phyloP scores from a whole-genome alignment of 1,140 invertebrate species.

The Anastatus disparis region DNA sequence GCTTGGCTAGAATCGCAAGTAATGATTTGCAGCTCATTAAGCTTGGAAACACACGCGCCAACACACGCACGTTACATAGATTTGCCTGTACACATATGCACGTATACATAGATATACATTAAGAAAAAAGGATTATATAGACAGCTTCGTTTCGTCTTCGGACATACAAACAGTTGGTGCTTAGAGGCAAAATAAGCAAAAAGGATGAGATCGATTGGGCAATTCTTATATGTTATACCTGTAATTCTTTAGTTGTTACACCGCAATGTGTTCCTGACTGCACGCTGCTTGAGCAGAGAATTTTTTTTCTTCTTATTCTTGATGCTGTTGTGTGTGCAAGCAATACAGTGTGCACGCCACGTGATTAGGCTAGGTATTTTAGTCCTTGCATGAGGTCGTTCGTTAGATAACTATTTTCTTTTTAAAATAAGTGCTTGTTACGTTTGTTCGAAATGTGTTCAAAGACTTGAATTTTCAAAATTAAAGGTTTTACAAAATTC shows the following conservation, averaged over 20 bases:
- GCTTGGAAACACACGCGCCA: not conserved
- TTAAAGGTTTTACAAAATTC: too few relatives aligned
- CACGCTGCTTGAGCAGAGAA: not conserved
- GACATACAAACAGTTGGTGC: not conserved
- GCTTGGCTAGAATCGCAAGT: not conserved
- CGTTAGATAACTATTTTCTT: conserved; percentile 10
- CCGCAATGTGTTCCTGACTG: not conserved
- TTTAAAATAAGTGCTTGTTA: too few relatives aligned
- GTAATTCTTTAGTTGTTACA: not conserved
- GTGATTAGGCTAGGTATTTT: not conserved
- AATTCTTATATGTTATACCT: conserved; percentile 10
- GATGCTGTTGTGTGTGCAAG: too few relatives aligned
- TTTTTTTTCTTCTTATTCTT: too few relatives aligned
- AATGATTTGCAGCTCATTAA: conserved; percentile 25
- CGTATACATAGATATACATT: too few relatives aligned
- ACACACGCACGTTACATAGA: too few relatives aligned
- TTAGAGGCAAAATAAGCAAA: too few relatives aligned
- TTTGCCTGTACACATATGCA: too few relatives aligned
- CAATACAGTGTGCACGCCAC: too few relatives aligned
- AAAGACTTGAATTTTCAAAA: too few relatives aligned
- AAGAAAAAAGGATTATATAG: too few relatives aligned
- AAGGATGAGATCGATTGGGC: conserved; percentile 19
- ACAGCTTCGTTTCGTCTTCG: not conserved
- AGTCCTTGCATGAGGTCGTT: conserved; percentile 20
- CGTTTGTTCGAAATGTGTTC: not conserved